These are phyloP conservation scores for Ceratina calcarata DNA, from an alignment of 1,140 invertebrate species.

Conservation along the genomic window DNA sequence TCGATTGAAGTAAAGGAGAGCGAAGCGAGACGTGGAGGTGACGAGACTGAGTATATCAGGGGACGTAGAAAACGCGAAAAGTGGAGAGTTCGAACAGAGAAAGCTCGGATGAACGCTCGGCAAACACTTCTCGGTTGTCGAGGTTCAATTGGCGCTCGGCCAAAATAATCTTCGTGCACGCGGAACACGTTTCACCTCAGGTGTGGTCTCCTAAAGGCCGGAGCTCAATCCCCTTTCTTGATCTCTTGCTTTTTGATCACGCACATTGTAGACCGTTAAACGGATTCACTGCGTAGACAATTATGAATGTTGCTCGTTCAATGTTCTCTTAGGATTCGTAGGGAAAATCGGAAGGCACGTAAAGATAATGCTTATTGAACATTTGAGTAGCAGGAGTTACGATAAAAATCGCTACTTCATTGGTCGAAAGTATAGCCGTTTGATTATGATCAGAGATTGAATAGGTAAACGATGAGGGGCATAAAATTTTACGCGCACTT, in stretches of 20 bases:
- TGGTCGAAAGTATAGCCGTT: neutral
- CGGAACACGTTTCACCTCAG: conserved; percentile 24
- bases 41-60: conserved; percentile 16
- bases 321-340: conserved; percentile 7
- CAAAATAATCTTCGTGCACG: conserved; percentile 32
- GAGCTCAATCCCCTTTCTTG: neutral
- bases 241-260: neutral
- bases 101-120: conserved; percentile 36
- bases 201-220: conserved; percentile 2
- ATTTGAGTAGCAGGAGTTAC: neutral
- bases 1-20: neutral
- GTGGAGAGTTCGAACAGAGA: neutral
- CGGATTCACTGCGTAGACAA: neutral
- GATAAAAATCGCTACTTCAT: no score
- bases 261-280: neutral
- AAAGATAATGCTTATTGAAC: neutral
- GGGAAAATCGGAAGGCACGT: neutral
- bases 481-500: conserved; percentile 2
- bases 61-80: neutral
- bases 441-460: neutral
- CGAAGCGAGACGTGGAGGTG: neutral
- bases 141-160: conserved; percentile 26
- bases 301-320: neutral
- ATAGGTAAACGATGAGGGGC: neutral
- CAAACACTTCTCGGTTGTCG: conserved; percentile 39